Evolutionary conservation across 2,888 invertebrate genomes (phyloP).

Genomic region (Lagria hirta): DNA sequence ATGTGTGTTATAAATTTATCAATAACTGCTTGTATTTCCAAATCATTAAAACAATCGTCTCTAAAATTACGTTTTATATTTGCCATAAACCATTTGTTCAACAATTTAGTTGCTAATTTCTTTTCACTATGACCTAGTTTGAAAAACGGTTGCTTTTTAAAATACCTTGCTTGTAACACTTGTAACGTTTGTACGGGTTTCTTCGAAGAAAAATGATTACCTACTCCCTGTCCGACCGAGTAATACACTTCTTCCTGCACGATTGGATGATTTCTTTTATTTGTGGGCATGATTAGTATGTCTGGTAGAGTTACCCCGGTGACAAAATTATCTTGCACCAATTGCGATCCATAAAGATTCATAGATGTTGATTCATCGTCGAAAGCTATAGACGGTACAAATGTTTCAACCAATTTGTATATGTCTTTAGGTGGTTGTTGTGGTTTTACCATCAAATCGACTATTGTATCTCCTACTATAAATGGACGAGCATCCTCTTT

Average conservation of each 20-base stretch:
- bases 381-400: conserved; percentile 5
- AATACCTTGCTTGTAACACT: conserved; percentile 8
- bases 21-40: conserved; percentile 9
- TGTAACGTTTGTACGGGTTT: conserved; percentile 4
- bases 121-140: conserved; percentile 4
- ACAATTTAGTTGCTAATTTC: conserved; percentile 7
- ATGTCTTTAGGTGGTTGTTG: conserved; percentile 6
- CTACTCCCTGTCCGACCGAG: background rate
- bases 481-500: conserved; percentile 1
- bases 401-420: conserved; percentile 5
- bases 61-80: background rate
- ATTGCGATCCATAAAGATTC: conserved; percentile 1
- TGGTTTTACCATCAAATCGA: background rate
- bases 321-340: conserved; percentile 5
- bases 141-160: conserved; percentile 10
- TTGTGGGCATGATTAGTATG: too few relatives aligned
- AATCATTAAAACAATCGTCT: conserved; percentile 4
- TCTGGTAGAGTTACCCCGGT: conserved; percentile 2
- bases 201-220: background rate
- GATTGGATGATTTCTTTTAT: conserved; percentile 6
- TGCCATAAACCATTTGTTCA: conserved; percentile 10
- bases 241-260: background rate
- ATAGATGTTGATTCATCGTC: conserved; percentile 6
- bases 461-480: conserved; percentile 4
- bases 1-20: conserved; percentile 9